phyloP scores from a whole-genome alignment of 2,888 invertebrate genomes.

The Marasmarcha lunaedactyla region DNA sequence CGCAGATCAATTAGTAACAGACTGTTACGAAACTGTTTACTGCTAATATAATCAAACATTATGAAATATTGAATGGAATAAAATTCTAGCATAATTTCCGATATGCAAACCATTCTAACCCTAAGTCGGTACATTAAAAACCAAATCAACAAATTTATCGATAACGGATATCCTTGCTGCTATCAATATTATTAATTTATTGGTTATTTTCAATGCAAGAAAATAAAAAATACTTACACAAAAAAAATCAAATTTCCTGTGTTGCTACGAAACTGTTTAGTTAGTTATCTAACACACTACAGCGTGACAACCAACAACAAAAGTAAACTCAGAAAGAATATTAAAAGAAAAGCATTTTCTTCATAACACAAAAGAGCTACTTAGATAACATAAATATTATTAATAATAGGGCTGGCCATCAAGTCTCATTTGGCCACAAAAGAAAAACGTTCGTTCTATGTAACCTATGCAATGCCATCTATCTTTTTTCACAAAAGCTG shows the following conservation, averaged over 20 bases:
- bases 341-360: conserved; percentile 30
- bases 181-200: not conserved
- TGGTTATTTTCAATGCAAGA: not conserved
- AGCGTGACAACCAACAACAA: no score
- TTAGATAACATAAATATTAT: conserved; percentile 52
- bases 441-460: conserved; percentile 61
- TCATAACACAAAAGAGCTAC: conserved; percentile 33
- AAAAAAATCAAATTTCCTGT: conserved; percentile 31
- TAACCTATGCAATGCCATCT: conserved; percentile 69
- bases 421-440: conserved; percentile 64
- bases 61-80: no score
- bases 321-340: not conserved
- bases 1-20: no score
- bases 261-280: conserved; percentile 34
- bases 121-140: not conserved
- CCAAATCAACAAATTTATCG: conserved; percentile 4
- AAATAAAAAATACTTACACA: not conserved
- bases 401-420: conserved; percentile 30
- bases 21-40: no score
- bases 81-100: no score
- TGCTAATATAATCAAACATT: no score
- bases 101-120: no score
- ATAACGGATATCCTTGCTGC: conserved; percentile 5
- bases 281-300: no score
- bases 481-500: conserved; percentile 72